A percentile compares a stretch with the other conserved stretches of the same genome.
Evolutionary conservation across 2,113 vertebrate genomes (phyloP).

Genomic region (Oncorhynchus mykiss): DNA sequence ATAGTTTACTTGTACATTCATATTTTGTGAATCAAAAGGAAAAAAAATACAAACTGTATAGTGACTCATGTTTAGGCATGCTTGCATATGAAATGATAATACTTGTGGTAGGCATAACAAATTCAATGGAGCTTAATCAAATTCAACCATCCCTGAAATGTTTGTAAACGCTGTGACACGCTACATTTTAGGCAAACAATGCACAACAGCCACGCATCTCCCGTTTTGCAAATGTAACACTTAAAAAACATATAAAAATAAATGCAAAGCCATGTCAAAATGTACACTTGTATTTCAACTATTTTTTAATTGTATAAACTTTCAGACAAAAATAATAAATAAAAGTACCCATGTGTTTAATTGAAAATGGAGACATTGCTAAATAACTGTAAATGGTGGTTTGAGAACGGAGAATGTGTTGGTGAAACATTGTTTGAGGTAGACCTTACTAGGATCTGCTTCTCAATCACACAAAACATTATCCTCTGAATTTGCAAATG

Average conservation of each 20-base stretch:
- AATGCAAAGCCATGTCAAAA: constrained; percentile 87
- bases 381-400: constrained; percentile 67
- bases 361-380: constrained; percentile 78
- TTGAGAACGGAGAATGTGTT: constrained; percentile 56
- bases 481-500: constrained; percentile 22
- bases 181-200: constrained; percentile 74
- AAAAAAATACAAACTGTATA: constrained; percentile 80
- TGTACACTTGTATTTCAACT: constrained; percentile 90
- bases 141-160: constrained; percentile 83
- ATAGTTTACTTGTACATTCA: constrained; percentile 93
- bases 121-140: constrained; percentile 72
- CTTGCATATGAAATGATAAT: constrained; percentile 77
- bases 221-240: constrained; percentile 74
- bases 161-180: constrained; percentile 84
- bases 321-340: constrained; percentile 87
- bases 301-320: constrained; percentile 84
- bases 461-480: constrained; percentile 18
- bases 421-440: constrained; percentile 56
- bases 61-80: constrained; percentile 82
- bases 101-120: constrained; percentile 69
- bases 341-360: constrained; percentile 82
- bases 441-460: constrained; percentile 58
- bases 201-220: constrained; percentile 69
- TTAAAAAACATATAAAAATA: constrained; percentile 87
- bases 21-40: constrained; percentile 83